Evolutionary conservation across 1,140 invertebrate genomes (phyloP).

Genomic region (Drosophila navojoa): DNA sequence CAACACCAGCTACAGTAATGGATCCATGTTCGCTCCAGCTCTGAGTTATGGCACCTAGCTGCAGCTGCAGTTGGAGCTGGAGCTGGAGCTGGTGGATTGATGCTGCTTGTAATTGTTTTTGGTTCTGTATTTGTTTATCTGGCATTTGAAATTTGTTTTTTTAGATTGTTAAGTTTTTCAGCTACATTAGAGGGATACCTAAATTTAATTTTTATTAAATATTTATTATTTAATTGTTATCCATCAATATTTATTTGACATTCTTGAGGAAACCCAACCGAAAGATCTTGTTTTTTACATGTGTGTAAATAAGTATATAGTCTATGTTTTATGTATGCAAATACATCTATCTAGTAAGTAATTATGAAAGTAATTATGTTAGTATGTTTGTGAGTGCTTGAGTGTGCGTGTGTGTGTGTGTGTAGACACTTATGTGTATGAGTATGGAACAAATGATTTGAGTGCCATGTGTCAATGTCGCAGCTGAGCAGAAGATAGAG

Average conservation of each 20-base stretch:
- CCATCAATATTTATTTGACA: too few relatives aligned
- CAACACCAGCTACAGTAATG: conserved; percentile 67
- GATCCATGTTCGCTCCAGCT: conserved; percentile 47
- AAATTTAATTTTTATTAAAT: too few relatives aligned
- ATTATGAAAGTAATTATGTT: background rate
- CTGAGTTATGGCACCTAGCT: conserved; percentile 9
- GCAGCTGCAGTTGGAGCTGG: background rate
- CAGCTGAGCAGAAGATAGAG: background rate
- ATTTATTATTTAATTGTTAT: too few relatives aligned
- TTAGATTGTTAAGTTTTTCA: too few relatives aligned
- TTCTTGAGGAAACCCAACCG: too few relatives aligned
- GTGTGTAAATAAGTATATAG: too few relatives aligned
- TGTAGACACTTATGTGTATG: conserved; percentile 5
- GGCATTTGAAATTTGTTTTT: conserved; percentile 50
- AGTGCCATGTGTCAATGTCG: conserved; percentile 27
- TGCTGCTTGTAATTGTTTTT: conserved; percentile 41
- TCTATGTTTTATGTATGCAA: too few relatives aligned
- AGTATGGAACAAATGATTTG: conserved; percentile 19
- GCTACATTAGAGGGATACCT: too few relatives aligned
- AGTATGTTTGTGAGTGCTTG: background rate
- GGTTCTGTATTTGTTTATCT: conserved; percentile 41
- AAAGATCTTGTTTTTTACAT: too few relatives aligned
- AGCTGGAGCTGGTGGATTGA: background rate
- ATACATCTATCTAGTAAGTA: conserved; percentile 1
- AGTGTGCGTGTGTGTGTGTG: background rate